phyloP scores from a whole-genome alignment of 2,797 vertebrate genomes.

The Acrossocheilus wenchowensis region DNA sequence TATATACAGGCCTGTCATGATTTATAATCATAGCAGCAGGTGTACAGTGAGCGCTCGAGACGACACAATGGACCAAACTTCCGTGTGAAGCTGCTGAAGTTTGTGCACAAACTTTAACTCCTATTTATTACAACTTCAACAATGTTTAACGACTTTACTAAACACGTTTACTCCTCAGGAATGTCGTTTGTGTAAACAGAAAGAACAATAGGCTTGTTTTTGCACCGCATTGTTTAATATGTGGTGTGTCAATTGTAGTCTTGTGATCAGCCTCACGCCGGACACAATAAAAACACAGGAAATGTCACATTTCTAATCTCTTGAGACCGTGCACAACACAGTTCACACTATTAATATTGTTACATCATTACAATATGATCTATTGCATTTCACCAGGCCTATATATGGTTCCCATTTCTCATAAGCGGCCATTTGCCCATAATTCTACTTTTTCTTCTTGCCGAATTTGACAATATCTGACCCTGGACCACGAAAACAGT shows the following conservation, averaged over 20 bases:
- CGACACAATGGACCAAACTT: slow-evolving; percentile 53
- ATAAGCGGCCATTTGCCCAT: background rate
- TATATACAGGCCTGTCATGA: too few relatives aligned
- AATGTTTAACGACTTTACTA: background rate
- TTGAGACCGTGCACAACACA: background rate
- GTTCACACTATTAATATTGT: background rate
- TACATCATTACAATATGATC: background rate
- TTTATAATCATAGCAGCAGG: background rate
- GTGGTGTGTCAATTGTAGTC: background rate
- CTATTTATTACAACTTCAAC: background rate
- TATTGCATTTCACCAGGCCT: background rate
- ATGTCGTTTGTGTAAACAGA: background rate
- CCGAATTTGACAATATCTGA: background rate
- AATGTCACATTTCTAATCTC: background rate
- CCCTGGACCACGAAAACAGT: background rate
- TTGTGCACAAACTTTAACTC: background rate
- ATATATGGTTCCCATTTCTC: background rate
- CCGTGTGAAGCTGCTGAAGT: slow-evolving; percentile 42
- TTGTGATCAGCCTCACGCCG: slow-evolving; percentile 46
- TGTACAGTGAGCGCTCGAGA: slow-evolving; percentile 15
- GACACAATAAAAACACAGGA: slow-evolving; percentile 21
- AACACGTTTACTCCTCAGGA: background rate
- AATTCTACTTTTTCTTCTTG: background rate
- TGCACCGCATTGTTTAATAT: background rate
- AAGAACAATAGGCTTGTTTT: background rate